These are phyloP conservation scores for Tetramorium parvispinum DNA, from an alignment of 1,140 invertebrate genomes.

Conservation along the genomic window DNA sequence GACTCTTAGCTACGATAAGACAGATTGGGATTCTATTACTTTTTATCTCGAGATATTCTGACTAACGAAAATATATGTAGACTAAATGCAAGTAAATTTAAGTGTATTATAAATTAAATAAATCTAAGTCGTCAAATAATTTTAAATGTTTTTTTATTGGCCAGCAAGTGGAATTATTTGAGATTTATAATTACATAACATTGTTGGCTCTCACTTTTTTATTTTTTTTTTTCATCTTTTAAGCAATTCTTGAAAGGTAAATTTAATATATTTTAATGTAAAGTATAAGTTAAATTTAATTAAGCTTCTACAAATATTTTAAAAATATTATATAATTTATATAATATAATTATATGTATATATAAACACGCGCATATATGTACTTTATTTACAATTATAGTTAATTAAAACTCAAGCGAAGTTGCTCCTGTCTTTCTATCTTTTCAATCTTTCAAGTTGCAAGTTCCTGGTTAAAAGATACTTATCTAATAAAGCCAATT, in stretches of 20 bases:
- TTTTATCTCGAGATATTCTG: neutral
- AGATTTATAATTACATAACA: neutral
- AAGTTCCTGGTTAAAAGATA: neutral
- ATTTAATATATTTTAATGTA: constrained; percentile 3
- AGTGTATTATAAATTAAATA: constrained; percentile 1
- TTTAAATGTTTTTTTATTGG: neutral
- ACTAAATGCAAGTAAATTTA: neutral
- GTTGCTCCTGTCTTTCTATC: neutral
- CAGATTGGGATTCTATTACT: neutral
- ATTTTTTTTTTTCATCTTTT: neutral
- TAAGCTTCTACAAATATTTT: neutral
- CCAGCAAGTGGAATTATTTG: neutral
- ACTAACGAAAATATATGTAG: neutral
- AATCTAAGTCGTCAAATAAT: neutral
- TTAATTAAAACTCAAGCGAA: neutral
- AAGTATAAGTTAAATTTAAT: neutral
- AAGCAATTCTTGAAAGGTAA: constrained; percentile 3
- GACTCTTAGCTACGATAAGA: neutral
- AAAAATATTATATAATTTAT: neutral
- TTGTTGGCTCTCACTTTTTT: neutral
- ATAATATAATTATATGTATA: neutral
- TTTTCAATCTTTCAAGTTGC: neutral
- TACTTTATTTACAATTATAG: neutral
- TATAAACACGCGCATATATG: neutral
- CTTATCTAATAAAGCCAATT: constrained; percentile 10